Evolutionary conservation across 2,888 invertebrate genomes (phyloP).

Genomic region (Cynaeus angustus): DNA sequence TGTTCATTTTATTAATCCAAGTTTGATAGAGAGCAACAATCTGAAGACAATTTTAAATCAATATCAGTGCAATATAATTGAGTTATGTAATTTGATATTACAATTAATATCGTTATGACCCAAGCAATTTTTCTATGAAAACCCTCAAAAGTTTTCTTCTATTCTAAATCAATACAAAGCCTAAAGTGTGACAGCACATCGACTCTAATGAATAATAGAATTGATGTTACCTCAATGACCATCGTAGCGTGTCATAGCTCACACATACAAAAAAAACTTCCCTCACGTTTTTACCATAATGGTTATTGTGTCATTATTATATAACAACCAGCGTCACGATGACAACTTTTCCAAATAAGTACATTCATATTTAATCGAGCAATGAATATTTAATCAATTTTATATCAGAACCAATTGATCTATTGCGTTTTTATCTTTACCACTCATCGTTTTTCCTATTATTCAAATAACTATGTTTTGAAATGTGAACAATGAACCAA

Average conservation of each 20-base stretch:
- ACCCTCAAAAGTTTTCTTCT: neutral
- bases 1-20: too few relatives aligned
- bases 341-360: constrained; percentile 50
- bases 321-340: constrained; percentile 47
- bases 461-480: neutral
- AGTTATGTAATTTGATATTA: too few relatives aligned
- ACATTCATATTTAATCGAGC: constrained; percentile 52
- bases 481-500: neutral
- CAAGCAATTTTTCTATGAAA: too few relatives aligned
- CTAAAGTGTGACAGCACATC: constrained; percentile 34
- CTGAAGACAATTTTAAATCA: too few relatives aligned
- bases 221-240: constrained; percentile 45
- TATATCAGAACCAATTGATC: constrained; percentile 52
- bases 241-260: constrained; percentile 48
- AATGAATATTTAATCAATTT: constrained; percentile 52
- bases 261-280: constrained; percentile 40
- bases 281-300: constrained; percentile 45
- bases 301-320: constrained; percentile 55
- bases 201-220: constrained; percentile 37
- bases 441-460: constrained; percentile 8
- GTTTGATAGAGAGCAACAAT: too few relatives aligned
- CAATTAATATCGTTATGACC: too few relatives aligned
- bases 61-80: too few relatives aligned
- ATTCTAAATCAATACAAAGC: constrained; percentile 34
- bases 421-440: constrained; percentile 46